phyloP scores from a whole-genome alignment of 2,797 vertebrate genomes.

The Sus cebifrons region DNA sequence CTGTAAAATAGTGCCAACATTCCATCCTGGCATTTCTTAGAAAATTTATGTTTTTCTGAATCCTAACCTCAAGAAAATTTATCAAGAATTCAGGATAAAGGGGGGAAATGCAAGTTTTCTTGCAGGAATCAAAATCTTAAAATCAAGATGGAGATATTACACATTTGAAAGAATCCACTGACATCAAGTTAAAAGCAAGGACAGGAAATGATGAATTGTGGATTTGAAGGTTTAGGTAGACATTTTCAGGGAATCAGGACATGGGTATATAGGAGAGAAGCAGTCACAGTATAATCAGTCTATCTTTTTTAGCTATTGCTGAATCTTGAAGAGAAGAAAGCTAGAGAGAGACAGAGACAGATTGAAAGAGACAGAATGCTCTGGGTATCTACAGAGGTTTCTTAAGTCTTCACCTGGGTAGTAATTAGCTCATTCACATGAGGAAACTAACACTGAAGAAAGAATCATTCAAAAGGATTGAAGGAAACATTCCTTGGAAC shows the following conservation, averaged over 20 bases:
- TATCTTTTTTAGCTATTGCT: neutral
- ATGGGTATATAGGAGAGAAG: neutral
- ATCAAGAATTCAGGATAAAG: constrained; percentile 3
- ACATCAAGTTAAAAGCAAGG: constrained; percentile 18
- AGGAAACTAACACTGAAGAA: constrained; percentile 29
- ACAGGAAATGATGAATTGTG: neutral
- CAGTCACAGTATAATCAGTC: neutral
- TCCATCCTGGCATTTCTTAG: neutral
- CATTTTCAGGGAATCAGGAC: neutral
- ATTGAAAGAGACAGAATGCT: no score
- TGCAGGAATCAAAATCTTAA: neutral
- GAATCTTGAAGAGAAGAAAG: neutral
- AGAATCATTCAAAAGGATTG: neutral
- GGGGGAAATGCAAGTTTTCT: neutral
- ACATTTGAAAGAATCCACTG: constrained; percentile 31
- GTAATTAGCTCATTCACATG: neutral
- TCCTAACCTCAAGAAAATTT: constrained; percentile 29
- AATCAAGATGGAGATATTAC: neutral
- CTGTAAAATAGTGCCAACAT: neutral
- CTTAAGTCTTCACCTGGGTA: constrained; percentile 5
- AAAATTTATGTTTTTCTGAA: constrained; percentile 44
- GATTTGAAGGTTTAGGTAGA: neutral
- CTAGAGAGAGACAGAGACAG: neutral
- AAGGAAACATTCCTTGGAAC: neutral
- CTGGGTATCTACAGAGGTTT: neutral